phyloP scores from a whole-genome alignment of 2,888 invertebrate species.

The Acleris holmiana region DNA sequence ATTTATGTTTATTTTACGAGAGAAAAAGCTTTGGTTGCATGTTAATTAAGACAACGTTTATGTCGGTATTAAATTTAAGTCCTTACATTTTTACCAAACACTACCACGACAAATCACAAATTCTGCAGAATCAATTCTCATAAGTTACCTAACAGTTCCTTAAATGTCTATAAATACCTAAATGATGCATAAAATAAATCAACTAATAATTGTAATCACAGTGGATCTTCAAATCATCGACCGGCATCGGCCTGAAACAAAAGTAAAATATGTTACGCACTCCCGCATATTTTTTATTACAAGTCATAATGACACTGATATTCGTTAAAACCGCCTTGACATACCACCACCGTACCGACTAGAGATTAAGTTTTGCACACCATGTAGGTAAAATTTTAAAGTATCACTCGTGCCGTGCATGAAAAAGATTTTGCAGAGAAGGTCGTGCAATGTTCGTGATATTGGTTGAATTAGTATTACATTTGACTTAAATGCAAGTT shows the following conservation, averaged over 20 bases:
- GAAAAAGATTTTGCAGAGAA: conserved; percentile 1
- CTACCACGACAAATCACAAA: too few relatives aligned
- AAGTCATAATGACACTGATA: background rate
- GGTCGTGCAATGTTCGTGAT: conserved; percentile 9
- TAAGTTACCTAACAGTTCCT: background rate
- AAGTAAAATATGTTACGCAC: conserved; percentile 15
- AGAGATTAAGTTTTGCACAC: conserved; percentile 21
- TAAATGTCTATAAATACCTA: conserved; percentile 1
- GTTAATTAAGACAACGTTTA: too few relatives aligned
- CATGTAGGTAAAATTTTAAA: conserved; percentile 1
- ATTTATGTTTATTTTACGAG: too few relatives aligned
- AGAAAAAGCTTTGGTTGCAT: too few relatives aligned
- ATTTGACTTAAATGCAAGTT: background rate
- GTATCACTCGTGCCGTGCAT: conserved; percentile 37
- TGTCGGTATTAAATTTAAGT: too few relatives aligned
- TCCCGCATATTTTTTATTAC: background rate
- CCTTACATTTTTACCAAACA: too few relatives aligned
- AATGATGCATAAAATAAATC: conserved; percentile 2
- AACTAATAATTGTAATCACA: conserved; percentile 6
- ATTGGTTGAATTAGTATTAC: conserved; percentile 11
- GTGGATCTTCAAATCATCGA: conserved; percentile 46
- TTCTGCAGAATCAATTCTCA: too few relatives aligned
- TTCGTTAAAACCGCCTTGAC: conserved; percentile 5
- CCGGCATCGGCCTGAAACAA: conserved; percentile 56
- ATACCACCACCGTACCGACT: conserved; percentile 15